Percentiles rank a stretch among this genome's conserved stretches.
Evolutionary conservation across 2,888 invertebrate species (phyloP).

Genomic region (Trissolcus japonicus): DNA sequence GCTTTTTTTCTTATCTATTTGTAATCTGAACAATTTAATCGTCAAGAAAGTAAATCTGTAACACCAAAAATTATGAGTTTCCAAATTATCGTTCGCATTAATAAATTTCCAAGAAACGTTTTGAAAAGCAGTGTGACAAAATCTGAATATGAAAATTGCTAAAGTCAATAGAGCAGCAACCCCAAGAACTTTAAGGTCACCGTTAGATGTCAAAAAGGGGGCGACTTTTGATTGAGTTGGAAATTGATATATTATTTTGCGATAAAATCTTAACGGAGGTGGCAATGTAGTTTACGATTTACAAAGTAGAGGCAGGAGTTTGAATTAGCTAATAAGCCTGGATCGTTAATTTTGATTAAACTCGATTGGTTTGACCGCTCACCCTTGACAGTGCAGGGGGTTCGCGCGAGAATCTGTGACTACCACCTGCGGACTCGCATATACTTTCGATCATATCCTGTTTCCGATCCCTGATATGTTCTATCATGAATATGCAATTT

Average conservation of each 20-base stretch:
- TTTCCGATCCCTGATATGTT: conserved; percentile 21
- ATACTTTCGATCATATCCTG: conserved; percentile 31
- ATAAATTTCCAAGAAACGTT: no score
- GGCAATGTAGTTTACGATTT: background rate
- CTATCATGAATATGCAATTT: conserved; percentile 51
- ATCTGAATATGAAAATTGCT: no score
- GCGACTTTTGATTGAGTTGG: conserved; percentile 18
- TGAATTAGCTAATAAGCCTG: conserved; percentile 13
- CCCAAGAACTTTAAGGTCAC: no score
- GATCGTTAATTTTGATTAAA: conserved; percentile 25
- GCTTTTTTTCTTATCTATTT: no score
- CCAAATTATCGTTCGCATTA: no score
- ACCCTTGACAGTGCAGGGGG: conserved; percentile 32
- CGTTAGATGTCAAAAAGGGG: no score
- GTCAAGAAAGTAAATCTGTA: no score
- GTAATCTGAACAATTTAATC: no score
- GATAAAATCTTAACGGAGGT: conserved; percentile 24
- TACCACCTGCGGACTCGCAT: conserved; percentile 39
- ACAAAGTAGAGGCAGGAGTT: background rate
- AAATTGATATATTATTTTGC: conserved; percentile 22
- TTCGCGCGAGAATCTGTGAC: conserved; percentile 34
- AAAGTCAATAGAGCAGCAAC: no score
- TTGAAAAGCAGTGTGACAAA: no score
- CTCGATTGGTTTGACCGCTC: conserved; percentile 37
- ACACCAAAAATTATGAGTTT: no score